A percentile compares a stretch with the other conserved stretches of the same genome.
Conservation (phyloP, 37 sponge, comb jelly and placozoan genomes). For the Axinella damicornis region DNA sequence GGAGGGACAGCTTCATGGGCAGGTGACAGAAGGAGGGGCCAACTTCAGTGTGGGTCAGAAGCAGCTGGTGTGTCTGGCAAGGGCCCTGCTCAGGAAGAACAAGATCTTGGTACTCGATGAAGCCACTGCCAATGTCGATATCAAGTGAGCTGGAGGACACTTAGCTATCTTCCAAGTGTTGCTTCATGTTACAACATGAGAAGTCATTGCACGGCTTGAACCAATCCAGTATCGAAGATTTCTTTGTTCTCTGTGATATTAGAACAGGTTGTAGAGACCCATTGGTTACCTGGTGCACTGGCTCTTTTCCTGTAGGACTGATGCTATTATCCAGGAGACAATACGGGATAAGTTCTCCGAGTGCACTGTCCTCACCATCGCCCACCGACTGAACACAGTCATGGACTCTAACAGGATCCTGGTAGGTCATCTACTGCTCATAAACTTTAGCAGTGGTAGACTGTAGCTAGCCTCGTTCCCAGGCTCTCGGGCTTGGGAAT, state of each 20-base stretch:
- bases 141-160: conserved; percentile 41
- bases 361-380: conserved; percentile 95
- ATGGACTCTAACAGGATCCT: conserved; percentile 92
- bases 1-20: conserved; percentile 63
- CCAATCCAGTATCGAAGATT: too few species aligned
- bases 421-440: too few species aligned
- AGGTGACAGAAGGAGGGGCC: conserved; percentile 78
- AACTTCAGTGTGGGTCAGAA: conserved; percentile 92
- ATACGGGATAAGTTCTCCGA: conserved; percentile 81
- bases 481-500: too few species aligned
- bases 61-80: conserved; percentile 88
- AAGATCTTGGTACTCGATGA: conserved; percentile 89
- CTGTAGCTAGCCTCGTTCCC: too few species aligned
- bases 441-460: too few species aligned
- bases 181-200: too few species aligned
- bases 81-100: conserved; percentile 86
- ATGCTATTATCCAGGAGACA: conserved; percentile 88
- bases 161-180: too few species aligned
- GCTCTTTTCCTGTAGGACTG: conserved; percentile 72
- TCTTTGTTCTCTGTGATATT: too few species aligned
- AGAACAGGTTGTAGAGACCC: too few species aligned
- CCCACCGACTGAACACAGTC: conserved; percentile 95
- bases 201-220: too few species aligned
- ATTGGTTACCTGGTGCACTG: too few species aligned
- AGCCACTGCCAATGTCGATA: conserved; percentile 92